Evolutionary conservation across 2,888 invertebrate species (phyloP).

Genomic region (Drosophila differens): DNA sequence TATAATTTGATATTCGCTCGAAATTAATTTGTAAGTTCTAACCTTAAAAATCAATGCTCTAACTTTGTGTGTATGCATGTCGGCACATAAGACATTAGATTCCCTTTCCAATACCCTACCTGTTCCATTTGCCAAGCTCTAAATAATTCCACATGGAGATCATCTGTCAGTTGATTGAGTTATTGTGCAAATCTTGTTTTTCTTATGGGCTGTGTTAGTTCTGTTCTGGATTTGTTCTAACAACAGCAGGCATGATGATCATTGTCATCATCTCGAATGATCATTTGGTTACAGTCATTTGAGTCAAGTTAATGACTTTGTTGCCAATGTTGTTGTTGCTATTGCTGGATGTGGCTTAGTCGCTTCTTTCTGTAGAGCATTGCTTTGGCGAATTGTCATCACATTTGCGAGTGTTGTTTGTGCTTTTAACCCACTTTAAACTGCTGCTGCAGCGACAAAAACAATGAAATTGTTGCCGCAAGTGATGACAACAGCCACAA

Average conservation of each 20-base stretch:
- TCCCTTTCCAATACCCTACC: background rate
- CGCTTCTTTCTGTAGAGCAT: conserved; percentile 26
- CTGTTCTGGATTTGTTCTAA: conserved; percentile 24
- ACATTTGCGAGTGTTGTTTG: conserved; percentile 63
- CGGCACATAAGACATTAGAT: background rate
- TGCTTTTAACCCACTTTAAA: conserved; percentile 66
- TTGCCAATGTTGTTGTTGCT: conserved; percentile 13
- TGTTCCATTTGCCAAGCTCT: conserved; percentile 2
- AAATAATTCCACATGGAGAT: conserved; percentile 6
- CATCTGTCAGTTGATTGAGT: conserved; percentile 37
- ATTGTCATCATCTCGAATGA: conserved; percentile 30
- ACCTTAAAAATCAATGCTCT: background rate
- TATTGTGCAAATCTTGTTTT: conserved; percentile 21
- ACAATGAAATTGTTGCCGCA: conserved; percentile 51
- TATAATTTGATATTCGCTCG: background rate
- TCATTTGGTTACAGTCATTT: conserved; percentile 50
- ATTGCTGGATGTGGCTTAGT: conserved; percentile 45
- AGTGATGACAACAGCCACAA: conserved; percentile 48
- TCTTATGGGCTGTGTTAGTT: conserved; percentile 20
- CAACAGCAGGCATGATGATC: conserved; percentile 16
- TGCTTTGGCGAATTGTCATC: conserved; percentile 61
- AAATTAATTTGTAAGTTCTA: background rate
- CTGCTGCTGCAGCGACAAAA: conserved; percentile 46
- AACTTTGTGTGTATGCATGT: background rate
- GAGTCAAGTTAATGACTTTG: conserved; percentile 38